phyloP scores from a whole-genome alignment of 2,797 vertebrate genomes.

The Tamandua tetradactyla region DNA sequence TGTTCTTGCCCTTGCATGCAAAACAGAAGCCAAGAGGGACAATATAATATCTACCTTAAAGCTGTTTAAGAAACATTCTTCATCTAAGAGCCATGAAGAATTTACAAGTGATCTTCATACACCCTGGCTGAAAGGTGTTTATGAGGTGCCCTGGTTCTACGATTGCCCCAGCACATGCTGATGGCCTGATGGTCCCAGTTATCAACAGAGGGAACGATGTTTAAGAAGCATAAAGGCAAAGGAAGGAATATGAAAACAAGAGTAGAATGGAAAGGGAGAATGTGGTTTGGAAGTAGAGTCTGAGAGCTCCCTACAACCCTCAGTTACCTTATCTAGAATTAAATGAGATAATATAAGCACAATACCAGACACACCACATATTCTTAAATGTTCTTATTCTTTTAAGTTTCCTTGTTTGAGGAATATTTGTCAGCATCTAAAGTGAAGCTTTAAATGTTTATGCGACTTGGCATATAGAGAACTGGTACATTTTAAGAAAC shows the following conservation, averaged over 20 bases:
- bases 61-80: neutral
- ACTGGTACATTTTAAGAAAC: slow-evolving; percentile 28
- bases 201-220: neutral
- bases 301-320: neutral
- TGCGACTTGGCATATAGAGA: neutral
- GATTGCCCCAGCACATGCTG: neutral
- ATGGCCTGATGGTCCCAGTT: neutral
- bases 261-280: neutral
- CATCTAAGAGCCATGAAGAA: neutral
- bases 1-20: neutral
- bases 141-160: neutral
- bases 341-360: neutral
- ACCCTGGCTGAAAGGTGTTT: neutral
- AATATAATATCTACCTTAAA: neutral
- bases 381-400: neutral
- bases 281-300: neutral
- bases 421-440: neutral
- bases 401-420: neutral
- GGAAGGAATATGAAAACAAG: neutral
- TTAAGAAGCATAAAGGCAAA: neutral
- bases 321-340: neutral
- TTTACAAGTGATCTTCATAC: neutral
- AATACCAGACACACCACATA: neutral
- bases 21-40: neutral
- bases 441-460: neutral